Conservation (phyloP, 2,888 invertebrate genomes). For the Brachyopa scutellaris region DNA sequence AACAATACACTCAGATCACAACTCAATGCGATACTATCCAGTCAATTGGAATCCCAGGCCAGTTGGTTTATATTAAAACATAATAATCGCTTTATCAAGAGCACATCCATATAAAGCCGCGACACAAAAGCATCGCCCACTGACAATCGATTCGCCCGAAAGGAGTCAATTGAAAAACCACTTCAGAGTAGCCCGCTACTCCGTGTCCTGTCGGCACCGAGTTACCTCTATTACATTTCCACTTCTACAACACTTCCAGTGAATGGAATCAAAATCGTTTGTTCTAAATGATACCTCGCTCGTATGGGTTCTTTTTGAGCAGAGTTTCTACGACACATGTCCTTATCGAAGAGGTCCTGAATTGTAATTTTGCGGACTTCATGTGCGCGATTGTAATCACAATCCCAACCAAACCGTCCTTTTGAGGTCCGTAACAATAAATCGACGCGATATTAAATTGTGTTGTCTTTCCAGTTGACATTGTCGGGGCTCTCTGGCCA, state of each 20-base stretch:
- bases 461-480: slow-evolving; percentile 4
- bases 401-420: slow-evolving; percentile 14
- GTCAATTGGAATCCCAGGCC: too few relatives aligned
- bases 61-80: too few relatives aligned
- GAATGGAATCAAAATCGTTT: slow-evolving; percentile 49
- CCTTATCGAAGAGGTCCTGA: slow-evolving; percentile 1
- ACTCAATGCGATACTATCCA: too few relatives aligned
- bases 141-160: slow-evolving; percentile 23
- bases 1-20: too few relatives aligned
- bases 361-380: too few relatives aligned
- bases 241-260: slow-evolving; percentile 28
- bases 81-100: too few relatives aligned
- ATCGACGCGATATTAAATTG: slow-evolving; percentile 9
- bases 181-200: slow-evolving; percentile 19
- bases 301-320: too few relatives aligned
- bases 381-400: too few relatives aligned
- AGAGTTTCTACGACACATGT: slow-evolving; percentile 8
- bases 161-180: slow-evolving; percentile 61
- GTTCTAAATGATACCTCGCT: slow-evolving; percentile 28
- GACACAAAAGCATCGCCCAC: slow-evolving; percentile 9
- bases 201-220: background rate
- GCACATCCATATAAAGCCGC: background rate
- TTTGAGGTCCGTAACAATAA: slow-evolving; percentile 12
- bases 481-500: background rate
- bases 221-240: slow-evolving; percentile 44